Base-by-base conservation (phyloP, 2,113 vertebrate species). In the Toxotes chatareus region DNA sequence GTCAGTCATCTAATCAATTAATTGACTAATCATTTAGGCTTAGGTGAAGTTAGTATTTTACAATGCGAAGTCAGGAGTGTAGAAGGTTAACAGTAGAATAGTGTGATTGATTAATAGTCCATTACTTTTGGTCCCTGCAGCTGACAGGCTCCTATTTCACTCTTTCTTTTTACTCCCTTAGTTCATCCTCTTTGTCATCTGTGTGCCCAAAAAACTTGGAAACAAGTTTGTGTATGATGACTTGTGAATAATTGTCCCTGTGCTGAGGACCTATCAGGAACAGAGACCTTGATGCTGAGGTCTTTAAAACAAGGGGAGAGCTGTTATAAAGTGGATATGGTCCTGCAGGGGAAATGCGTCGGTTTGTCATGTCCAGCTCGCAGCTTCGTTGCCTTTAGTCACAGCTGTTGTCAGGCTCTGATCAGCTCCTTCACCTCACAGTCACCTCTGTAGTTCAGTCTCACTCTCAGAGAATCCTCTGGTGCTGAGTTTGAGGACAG, bases 331-430 rank as follows among this genome's bases (percentile, higher is more conserved):
- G 61, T 21, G 59, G 57, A 74, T 66, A 23, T 21, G 47, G 34
- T 81, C 46, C 79, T 61, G 38, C 51, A 59, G 55, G 9, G 40
- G 72, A 73, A 51, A 56, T 44, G 27, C 73, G 63, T 73, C 67
- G 73, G 79, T 77, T 77, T 75, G 72, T 80, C 86, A 77, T 64
- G 53, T 80, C 78, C 47, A 4, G 63, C 79, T 85, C 68, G 34
- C 53, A 32, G 72, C 82, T 76, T 86, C 71, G 86, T 88, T 86
- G 84, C 70, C 70, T 86, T 86, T 40, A 76, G 80, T 84, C 83
- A 61, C 47, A 34, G 69, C 66, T 86, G 73, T 73, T 79, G 81
- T 82, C 17, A 4, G 67, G 66, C 74, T 67, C 74, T n/a, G 68
- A 84, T 85, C 82, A 46, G 77, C 72, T 82, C 83, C 53, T 79